Base-by-base conservation (phyloP, 2,113 vertebrate species). In the Oryzias celebensis region DNA sequence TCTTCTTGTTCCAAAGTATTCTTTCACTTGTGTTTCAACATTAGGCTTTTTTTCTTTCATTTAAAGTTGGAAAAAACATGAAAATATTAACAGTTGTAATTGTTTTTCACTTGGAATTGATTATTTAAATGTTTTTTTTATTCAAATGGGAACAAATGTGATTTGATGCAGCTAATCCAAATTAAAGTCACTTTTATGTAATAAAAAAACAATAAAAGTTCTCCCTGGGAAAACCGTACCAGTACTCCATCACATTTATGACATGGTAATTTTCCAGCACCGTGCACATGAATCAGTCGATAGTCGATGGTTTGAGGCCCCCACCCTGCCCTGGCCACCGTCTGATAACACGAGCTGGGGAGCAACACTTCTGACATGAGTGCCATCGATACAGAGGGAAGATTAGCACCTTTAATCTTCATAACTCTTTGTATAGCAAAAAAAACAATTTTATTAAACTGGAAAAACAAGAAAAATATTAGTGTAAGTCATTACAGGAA, bases 251-350 rank as follows among this genome's bases (percentile, higher is more conserved):
- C 26, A 2, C 16, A 41, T 26, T 0, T 0, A 2, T 44, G 18
- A 58, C 26, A 7, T 36, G 24, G 42, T 17, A 28, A 36, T 17
- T 28, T 17, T 1, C 12, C 20, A 8, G 13, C 4, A 22, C 82
- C 75, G 84, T 59, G 41, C 65, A 68, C 16, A n/a, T 17, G 2
- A 0, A 10, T 58, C 48, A 50, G 57, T 44, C 61, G 85, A 84
- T 85, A 83, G 68, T 7, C 12, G 1, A 50, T 4, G 24, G 60
- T n/a, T 51, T 3, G 61, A 18, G 60, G 58, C 54, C 86, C 36
- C 76, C 85, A 71, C 86, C 86, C 83, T 81, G 41, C 57, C 3
- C 68, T 77, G 85, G 16, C 59, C 62, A 52, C 5, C 13, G 43
- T 7, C 53, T 17, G 83, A 90, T 87, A 88, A 90, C 73, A 17